Base-by-base conservation (phyloP, 1,140 invertebrate genomes). In the Hesperophylax magnus region DNA sequence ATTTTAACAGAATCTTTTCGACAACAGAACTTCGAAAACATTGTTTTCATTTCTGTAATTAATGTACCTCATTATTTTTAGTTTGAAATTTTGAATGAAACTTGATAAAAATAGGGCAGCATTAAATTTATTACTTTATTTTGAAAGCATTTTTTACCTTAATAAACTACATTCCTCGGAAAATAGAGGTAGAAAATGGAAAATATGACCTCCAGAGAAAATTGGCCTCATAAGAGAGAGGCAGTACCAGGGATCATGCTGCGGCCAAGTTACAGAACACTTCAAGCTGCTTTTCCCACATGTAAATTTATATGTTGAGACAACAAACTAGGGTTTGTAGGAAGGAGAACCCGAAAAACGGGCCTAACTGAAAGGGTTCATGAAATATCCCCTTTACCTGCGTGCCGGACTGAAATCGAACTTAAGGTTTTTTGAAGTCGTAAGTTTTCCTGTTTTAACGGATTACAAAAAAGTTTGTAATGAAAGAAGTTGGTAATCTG, bases 401-500 rank as follows among this genome's bases (percentile, higher is more conserved):
- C 65, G 65, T 69, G 67, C 47, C 63, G 31, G 18, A 15, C n/a
- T 54, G 17, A 54, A 52, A 72, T 72, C 69, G 52, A 72, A 72
- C 47, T 72, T 54, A 53, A 11, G 69, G 52, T 72, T 54, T 72
- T 15, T 72, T 22, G 52, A 54, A 56, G 69, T 54, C 69, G 69
- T 72, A 72, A 27, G 47, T 72, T 72, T 72, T 54, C n/a, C 24
- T 24, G 52, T 72, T 72, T 72, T 72, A 72, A 72, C 69, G 69
- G 69, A 72, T 72, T 72, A 20, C 69, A 72, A 72, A 72, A 56
- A 72, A 72, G 47, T 72, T 72, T 20, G 47, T 72, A 72, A 72
- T 72, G 69, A 72, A 72, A 72, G 69, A 72, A 72, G 69, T 72
- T 72, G 20, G 47, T 72, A 72, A 72, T 72, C 69, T 52, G 69